Conservation (phyloP, 1,140 invertebrate genomes). For the Bombus superbus region DNA sequence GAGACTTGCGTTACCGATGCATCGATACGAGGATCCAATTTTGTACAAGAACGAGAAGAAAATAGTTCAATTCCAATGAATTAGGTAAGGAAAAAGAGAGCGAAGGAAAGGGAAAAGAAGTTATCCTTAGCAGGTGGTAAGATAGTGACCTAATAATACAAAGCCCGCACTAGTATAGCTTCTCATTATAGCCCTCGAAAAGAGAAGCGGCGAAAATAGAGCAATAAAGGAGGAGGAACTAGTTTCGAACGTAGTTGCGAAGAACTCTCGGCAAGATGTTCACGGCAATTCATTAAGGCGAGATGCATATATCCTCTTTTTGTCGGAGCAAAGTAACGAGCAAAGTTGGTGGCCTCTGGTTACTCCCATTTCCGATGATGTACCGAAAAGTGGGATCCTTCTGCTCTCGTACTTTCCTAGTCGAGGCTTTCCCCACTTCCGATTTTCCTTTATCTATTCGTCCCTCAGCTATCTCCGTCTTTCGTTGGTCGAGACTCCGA, state of each 20-base stretch:
- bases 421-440: neutral
- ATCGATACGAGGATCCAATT: neutral
- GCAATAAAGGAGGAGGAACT: neutral
- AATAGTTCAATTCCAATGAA: no score
- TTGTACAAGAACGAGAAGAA: neutral
- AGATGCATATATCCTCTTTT: slow-evolving; percentile 53
- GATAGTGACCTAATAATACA: neutral
- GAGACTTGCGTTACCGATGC: neutral
- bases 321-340: slow-evolving; percentile 74
- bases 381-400: slow-evolving; percentile 20
- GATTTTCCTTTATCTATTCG: slow-evolving; percentile 31
- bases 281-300: slow-evolving; percentile 57
- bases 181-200: neutral
- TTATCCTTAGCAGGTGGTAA: slow-evolving; percentile 17
- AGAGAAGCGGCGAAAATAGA: neutral
- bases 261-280: slow-evolving; percentile 39
- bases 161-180: neutral
- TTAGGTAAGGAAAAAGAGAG: neutral
- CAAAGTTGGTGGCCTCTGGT: slow-evolving; percentile 70
- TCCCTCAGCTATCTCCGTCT: slow-evolving; percentile 42
- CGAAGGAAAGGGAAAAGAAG: neutral
- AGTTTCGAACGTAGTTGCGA: neutral
- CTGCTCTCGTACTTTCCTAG: slow-evolving; percentile 20
- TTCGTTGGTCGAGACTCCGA: slow-evolving; percentile 33
- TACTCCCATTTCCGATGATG: slow-evolving; percentile 48